Conservation (phyloP, 2,113 vertebrate species). For the Bagarius yarrelli region DNA sequence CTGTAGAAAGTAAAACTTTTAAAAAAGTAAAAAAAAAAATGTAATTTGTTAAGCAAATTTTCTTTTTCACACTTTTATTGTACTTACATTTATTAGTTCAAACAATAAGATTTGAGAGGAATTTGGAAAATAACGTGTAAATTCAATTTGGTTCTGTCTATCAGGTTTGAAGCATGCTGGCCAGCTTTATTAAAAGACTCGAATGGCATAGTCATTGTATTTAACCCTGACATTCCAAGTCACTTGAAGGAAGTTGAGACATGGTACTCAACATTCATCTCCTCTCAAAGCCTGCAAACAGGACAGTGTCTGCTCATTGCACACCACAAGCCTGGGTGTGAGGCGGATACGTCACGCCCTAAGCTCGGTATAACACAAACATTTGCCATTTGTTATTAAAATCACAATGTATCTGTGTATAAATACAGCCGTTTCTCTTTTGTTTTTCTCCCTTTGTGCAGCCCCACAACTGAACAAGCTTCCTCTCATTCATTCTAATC, state of each 20-base stretch:
- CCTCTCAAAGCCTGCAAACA: constrained; percentile 81
- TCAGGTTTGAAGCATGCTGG: constrained; percentile 94
- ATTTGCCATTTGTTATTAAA: not conserved
- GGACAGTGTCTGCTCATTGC: constrained; percentile 88
- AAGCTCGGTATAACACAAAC: constrained; percentile 73
- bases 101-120: not conserved
- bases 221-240: constrained; percentile 86
- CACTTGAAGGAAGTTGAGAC: constrained; percentile 88
- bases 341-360: constrained; percentile 63
- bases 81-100: no score
- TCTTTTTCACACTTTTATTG: no score
- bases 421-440: constrained; percentile 35
- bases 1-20: no score
- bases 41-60: no score
- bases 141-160: not conserved
- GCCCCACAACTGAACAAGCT: constrained; percentile 81
- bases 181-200: constrained; percentile 89
- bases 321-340: constrained; percentile 88
- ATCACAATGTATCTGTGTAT: not conserved
- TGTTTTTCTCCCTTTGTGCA: constrained; percentile 59
- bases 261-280: constrained; percentile 87
- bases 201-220: constrained; percentile 86
- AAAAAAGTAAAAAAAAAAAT: no score
- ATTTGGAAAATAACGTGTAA: not conserved
- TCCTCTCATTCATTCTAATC: constrained; percentile 83